Conservation (phyloP, 2,888 invertebrate species). For the Acanthococcus lagerstroemiae region DNA sequence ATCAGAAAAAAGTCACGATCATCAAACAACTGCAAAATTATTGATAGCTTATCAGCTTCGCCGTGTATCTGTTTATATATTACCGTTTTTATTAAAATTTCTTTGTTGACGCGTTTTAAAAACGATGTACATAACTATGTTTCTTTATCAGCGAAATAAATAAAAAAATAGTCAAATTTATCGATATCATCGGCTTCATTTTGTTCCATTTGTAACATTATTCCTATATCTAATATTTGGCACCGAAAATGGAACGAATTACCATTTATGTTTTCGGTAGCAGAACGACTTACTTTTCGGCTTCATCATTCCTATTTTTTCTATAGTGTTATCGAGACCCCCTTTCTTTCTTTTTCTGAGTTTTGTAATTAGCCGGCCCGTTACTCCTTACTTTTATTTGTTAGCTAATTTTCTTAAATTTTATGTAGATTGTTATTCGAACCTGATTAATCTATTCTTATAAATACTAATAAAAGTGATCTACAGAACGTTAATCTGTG, state of each 20-base stretch:
- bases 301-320: constrained; percentile 17
- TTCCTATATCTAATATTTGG: not conserved
- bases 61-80: no score
- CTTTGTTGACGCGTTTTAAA: no score
- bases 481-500: constrained; percentile 13
- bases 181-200: not conserved
- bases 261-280: not conserved
- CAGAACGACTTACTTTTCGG: not conserved
- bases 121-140: no score
- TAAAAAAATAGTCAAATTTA: not conserved
- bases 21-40: no score
- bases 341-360: not conserved
- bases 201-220: constrained; percentile 10
- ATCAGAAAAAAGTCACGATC: no score
- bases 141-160: no score
- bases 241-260: constrained; percentile 7
- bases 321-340: not conserved
- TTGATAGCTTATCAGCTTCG: no score
- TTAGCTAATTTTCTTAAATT: constrained; percentile 24
- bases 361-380: constrained; percentile 22
- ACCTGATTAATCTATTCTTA: constrained; percentile 20
- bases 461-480: constrained; percentile 25
- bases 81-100: no score
- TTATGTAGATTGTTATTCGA: constrained; percentile 25
- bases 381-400: constrained; percentile 21